Evolutionary conservation across 2,113 vertebrate genomes (phyloP).

Genomic region (Tupaia tana): DNA sequence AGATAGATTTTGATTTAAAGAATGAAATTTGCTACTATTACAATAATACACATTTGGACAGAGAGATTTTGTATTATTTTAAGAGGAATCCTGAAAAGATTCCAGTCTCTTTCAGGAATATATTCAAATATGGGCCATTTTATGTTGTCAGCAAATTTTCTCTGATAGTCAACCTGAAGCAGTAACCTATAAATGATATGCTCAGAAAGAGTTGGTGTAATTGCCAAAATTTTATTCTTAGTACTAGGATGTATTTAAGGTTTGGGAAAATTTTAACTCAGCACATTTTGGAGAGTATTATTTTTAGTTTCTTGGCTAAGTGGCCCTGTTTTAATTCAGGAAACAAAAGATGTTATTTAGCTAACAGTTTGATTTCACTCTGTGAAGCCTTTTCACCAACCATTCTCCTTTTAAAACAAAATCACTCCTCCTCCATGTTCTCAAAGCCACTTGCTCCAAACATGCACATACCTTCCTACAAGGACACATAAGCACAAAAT

Average conservation of each 20-base stretch:
- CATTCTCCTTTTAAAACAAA: neutral
- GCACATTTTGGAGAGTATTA: conserved; percentile 46
- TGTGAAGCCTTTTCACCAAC: neutral
- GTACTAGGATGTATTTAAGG: neutral
- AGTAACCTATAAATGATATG: neutral
- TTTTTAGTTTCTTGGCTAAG: conserved; percentile 40
- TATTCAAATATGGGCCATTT: neutral
- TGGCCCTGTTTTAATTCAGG: conserved; percentile 24
- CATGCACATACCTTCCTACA: neutral
- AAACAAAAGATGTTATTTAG: conserved; percentile 42
- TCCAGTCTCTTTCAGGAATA: neutral
- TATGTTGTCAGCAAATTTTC: conserved; percentile 19
- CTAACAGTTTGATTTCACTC: neutral
- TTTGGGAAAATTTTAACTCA: neutral
- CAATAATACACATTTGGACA: neutral
- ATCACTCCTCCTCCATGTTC: neutral
- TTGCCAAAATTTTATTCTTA: neutral
- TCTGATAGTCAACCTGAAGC: conserved; percentile 24
- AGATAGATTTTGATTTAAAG: neutral
- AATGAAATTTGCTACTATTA: neutral
- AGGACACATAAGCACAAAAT: neutral
- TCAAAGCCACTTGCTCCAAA: neutral
- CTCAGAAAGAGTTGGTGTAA: neutral
- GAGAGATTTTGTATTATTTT: neutral
- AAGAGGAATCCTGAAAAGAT: conserved; percentile 37